Evolutionary conservation across 2,888 invertebrate species (phyloP).

Genomic region (Mactromeris polynyma): DNA sequence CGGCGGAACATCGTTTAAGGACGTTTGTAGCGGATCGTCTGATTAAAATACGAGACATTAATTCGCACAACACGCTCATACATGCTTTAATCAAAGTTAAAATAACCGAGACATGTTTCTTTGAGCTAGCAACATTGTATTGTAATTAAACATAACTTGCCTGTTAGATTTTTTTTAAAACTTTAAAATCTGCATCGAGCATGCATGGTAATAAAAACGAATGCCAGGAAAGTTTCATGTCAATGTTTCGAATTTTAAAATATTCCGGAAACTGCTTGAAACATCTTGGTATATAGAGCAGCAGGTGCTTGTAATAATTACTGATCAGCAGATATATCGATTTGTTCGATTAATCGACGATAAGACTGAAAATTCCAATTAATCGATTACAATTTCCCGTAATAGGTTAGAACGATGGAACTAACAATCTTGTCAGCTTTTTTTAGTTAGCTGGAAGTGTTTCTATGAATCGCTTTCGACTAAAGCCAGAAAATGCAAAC

Average conservation of each 20-base stretch:
- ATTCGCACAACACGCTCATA: not conserved
- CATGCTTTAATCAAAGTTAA: not conserved
- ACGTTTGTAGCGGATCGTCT: not conserved
- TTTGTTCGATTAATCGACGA: no score
- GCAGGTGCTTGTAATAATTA: not conserved
- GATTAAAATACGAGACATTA: not conserved
- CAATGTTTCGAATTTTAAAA: not conserved
- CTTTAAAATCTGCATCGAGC: not conserved
- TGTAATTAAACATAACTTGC: slow-evolving; percentile 12
- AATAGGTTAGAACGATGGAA: no score
- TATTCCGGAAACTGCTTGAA: not conserved
- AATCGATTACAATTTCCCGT: no score
- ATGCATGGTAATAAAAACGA: not conserved
- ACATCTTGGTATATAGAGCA: not conserved
- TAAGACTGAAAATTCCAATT: no score
- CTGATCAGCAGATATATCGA: no score
- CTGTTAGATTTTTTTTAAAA: not conserved
- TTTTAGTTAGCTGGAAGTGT: no score
- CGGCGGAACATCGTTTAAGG: not conserved
- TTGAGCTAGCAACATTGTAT: not conserved
- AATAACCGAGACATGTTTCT: not conserved
- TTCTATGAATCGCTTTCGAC: no score
- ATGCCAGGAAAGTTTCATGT: not conserved
- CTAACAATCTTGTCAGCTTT: no score
- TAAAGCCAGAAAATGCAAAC: no score